Evolutionary conservation across 1,140 invertebrate genomes (phyloP), one percentile per base, ranked within the genome.

Genomic region (Polypedilum pembai): DNA sequence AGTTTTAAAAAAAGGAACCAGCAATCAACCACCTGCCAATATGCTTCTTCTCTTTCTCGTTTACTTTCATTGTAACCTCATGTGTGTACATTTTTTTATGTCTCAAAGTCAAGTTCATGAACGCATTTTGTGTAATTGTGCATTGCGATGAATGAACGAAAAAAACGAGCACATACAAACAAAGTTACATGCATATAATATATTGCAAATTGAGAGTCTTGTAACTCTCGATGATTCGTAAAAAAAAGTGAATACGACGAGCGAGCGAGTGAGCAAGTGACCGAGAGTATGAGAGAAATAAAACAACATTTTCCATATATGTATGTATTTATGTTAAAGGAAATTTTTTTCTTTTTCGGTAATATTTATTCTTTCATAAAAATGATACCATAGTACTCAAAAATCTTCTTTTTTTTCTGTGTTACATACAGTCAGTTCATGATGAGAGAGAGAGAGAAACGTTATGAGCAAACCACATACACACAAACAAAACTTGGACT

Each of bases 101-200:
- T 69, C 20, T 69, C 17, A 69, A 69, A 69, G 65, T 69, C 65
- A 69, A 69, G 65, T 69, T 69, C 65, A 69, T 69, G 65, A 69
- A 69, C 65, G 65, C 65, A 69, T 21, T 20, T 69, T 69, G 17
- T 69, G 65, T 18, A 20, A 18, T 69, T 21, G 65, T 69, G 65
- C 65, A 69, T 69, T 21, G 20, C 65, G 17, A 69, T 21, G 65
- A 69, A 69, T 20, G 17, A 69, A 69, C 20, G 20, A 69, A 69
- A 69, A 69, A 69, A 69, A 69, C 8, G 17, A 10, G 65, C n/a
- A 15, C 45, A 56, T 56, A 56, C 45, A 56, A 69, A 21, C 65
- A 69, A 18, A 69, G 17, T 8, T 4, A 18, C 18, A 69, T 21
- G 17, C 20, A n/a, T n/a, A 56, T 69, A 21, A 20, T 69, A 33